Evolutionary conservation across 2,797 vertebrate species (phyloP), one percentile per base, ranked within the genome.

Genomic region (Sebastes aleutianus): DNA sequence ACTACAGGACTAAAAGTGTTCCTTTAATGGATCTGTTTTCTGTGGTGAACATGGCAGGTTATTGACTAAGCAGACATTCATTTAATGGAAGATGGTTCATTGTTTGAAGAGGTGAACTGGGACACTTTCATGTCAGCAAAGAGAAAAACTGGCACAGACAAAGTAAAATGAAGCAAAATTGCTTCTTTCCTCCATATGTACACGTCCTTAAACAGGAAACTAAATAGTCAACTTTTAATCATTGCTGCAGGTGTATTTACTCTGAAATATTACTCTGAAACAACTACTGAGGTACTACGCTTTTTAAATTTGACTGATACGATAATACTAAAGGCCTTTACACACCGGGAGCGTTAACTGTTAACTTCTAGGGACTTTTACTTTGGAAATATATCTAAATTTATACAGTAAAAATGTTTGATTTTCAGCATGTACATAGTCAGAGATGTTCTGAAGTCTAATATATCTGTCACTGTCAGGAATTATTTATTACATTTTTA

Each of bases 11-110:
- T 79, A 36, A 74, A 31, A 12, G 18, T 62, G 26, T 83, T 76
- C 80, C 78, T 79, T 5, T 64, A 24, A 67, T 13, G 27, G 12
- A 1, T 67, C 36, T 47, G 68, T 67, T 76, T 71, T 27, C 32
- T 70, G 59, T 47, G 31, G 43, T 67, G 67, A 72, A 73, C 27
- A 29, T 47, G 34, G 20, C 36, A 9, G 24, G 69, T 84, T 75
- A 82, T 6, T 66, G 31, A 57, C 9, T 14, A 54, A 84, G 74
- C 76, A 73, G 66, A 65, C 36, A 39, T 70, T 79, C 54, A 22
- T 50, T 64, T 43, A 39, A 73, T 72, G 5, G 13, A 20, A 54
- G 57, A 63, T 26, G 79, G 3, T 61, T 31, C 14, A 18, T 16
- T 24, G 69, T 65, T 34, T 43, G 54, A 77, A 5, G 47, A 68